Conservation (phyloP, 2,113 vertebrate species). For the Ictalurus punctatus region DNA sequence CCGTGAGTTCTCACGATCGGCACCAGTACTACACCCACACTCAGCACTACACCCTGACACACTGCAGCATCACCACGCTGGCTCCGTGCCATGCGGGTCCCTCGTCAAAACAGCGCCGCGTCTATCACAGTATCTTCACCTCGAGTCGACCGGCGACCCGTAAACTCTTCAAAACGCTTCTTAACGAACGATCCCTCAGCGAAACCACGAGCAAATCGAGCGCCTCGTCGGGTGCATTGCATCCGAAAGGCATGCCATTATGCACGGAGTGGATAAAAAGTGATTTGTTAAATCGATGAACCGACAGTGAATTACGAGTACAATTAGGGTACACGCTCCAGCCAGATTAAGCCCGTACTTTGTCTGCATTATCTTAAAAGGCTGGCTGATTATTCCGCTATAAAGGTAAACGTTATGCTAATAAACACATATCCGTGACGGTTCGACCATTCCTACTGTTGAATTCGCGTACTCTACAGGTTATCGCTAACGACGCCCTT, state of each 20-base stretch:
- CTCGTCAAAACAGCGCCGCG: not conserved
- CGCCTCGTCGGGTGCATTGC: not conserved
- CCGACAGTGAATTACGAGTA: constrained; percentile 32
- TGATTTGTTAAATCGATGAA: constrained; percentile 31
- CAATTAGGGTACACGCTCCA: constrained; percentile 34
- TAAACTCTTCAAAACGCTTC: not conserved
- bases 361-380: constrained; percentile 20
- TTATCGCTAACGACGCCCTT: constrained; percentile 2
- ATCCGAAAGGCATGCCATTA: not conserved
- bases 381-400: not conserved
- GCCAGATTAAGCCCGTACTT: constrained; percentile 23
- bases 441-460: not conserved
- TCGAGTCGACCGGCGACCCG: not conserved
- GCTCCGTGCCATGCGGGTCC: not conserved
- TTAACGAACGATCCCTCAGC: constrained; percentile 11
- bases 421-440: not conserved
- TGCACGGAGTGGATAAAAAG: constrained; percentile 24
- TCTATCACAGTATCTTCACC: not conserved
- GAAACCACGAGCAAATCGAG: constrained; percentile 4
- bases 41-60: not conserved
- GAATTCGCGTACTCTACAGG: not conserved
- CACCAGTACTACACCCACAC: not conserved
- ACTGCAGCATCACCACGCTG: not conserved
- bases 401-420: constrained; percentile 2
- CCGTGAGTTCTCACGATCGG: constrained; percentile 8